Evolutionary conservation across 2,797 vertebrate species (phyloP).

Genomic region (Pelobates cultripes): DNA sequence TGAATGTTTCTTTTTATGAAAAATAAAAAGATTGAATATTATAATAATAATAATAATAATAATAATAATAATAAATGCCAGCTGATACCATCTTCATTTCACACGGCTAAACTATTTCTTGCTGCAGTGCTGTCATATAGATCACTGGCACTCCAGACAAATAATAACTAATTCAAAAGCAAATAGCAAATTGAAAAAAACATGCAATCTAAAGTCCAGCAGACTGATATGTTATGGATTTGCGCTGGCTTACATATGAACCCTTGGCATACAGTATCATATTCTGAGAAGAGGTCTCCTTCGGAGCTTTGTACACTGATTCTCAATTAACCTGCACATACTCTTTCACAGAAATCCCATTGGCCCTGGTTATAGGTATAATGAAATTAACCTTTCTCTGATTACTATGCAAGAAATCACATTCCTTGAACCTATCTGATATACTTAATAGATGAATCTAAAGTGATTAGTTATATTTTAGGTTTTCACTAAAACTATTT

Average conservation of each 20-base stretch:
- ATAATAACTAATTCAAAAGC: neutral
- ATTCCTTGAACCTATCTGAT: constrained; percentile 4
- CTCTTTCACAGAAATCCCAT: constrained; percentile 21
- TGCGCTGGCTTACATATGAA: constrained; percentile 1
- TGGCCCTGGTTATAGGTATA: constrained; percentile 17
- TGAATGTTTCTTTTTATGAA: no score
- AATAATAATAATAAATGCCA: no score
- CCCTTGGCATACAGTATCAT: neutral
- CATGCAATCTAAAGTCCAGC: constrained; percentile 1
- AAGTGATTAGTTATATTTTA: neutral
- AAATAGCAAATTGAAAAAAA: constrained; percentile 14
- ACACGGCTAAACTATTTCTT: constrained; percentile 3
- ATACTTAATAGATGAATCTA: constrained; percentile 6
- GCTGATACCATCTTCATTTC: neutral
- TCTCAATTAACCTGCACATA: constrained; percentile 14
- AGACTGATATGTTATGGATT: constrained; percentile 14
- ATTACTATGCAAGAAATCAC: constrained; percentile 15
- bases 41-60: no score
- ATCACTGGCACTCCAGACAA: neutral
- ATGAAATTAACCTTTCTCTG: constrained; percentile 26
- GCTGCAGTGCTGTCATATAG: constrained; percentile 1
- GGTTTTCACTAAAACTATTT: constrained; percentile 5
- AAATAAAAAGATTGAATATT: no score
- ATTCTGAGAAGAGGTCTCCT: neutral
- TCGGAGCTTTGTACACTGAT: neutral